These are phyloP conservation scores for Neoscelio sp. DNA, from an alignment of 2,888 invertebrate species.

Conservation along the genomic window DNA sequence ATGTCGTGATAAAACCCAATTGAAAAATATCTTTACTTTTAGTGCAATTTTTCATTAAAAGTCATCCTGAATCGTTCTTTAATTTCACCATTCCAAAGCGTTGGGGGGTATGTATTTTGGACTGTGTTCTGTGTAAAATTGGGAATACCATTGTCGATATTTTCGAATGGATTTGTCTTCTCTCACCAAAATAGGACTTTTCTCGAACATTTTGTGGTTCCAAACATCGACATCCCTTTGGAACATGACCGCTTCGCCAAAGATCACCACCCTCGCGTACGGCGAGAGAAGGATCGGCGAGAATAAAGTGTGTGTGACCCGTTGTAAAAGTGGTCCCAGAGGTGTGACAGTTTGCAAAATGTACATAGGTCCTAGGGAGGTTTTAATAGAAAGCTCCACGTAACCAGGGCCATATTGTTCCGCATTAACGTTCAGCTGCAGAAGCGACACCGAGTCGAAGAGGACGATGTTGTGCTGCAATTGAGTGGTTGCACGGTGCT, in stretches of 20 bases:
- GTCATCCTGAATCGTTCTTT: too few relatives aligned
- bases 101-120: conserved; percentile 82
- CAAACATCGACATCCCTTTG: conserved; percentile 93
- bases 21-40: too few relatives aligned
- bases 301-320: conserved; percentile 91
- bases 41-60: too few relatives aligned
- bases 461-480: conserved; percentile 87
- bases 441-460: conserved; percentile 85
- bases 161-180: conserved; percentile 90
- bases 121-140: conserved; percentile 93
- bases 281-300: conserved; percentile 86
- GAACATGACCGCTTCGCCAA: conserved; percentile 90
- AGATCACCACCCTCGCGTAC: conserved; percentile 87
- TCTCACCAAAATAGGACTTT: conserved; percentile 89
- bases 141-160: conserved; percentile 92
- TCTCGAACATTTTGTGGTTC: conserved; percentile 92
- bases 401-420: conserved; percentile 90
- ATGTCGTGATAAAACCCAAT: too few relatives aligned
- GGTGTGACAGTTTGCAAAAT: conserved; percentile 92
- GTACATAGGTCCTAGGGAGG: conserved; percentile 86
- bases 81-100: conserved; percentile 77
- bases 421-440: conserved; percentile 86
- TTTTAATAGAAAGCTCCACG: conserved; percentile 88
- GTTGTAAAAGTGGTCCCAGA: conserved; percentile 89
- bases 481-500: conserved; percentile 87